Conservation (phyloP, 2,888 invertebrate species). For the Elmis aenea region DNA sequence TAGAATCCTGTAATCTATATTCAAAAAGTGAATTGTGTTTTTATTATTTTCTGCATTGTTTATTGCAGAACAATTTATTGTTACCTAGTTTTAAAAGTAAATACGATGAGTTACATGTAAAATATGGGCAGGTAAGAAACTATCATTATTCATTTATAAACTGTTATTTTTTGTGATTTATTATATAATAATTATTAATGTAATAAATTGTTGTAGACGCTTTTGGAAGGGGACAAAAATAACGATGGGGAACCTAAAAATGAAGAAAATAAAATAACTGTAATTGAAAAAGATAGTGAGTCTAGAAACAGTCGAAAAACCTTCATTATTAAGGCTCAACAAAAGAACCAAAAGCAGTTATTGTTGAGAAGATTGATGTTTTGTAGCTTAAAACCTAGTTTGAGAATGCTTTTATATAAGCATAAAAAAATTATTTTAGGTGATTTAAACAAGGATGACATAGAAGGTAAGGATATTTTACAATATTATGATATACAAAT, state of each 20-base stretch:
- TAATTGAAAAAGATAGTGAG: constrained; percentile 34
- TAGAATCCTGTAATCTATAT: constrained; percentile 55
- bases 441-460: constrained; percentile 25
- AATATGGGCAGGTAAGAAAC: constrained; percentile 49
- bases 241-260: constrained; percentile 28
- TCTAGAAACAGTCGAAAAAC: constrained; percentile 33
- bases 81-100: constrained; percentile 48
- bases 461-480: constrained; percentile 20
- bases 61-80: constrained; percentile 49
- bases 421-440: constrained; percentile 39
- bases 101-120: constrained; percentile 47
- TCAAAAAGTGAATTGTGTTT: constrained; percentile 54
- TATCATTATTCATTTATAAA: no score
- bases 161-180: no score
- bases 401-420: constrained; percentile 43
- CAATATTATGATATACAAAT: no score
- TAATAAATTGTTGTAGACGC: constrained; percentile 9
- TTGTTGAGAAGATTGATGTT: constrained; percentile 42
- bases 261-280: constrained; percentile 34
- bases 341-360: constrained; percentile 42
- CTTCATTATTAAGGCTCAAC: constrained; percentile 39
- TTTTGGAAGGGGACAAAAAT: constrained; percentile 25
- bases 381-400: constrained; percentile 43
- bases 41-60: constrained; percentile 50
- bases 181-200: background rate